Evolutionary conservation across 35 echinoderm and acorn worm species (phyloP).

Genomic region (Lytechinus variegatus): DNA sequence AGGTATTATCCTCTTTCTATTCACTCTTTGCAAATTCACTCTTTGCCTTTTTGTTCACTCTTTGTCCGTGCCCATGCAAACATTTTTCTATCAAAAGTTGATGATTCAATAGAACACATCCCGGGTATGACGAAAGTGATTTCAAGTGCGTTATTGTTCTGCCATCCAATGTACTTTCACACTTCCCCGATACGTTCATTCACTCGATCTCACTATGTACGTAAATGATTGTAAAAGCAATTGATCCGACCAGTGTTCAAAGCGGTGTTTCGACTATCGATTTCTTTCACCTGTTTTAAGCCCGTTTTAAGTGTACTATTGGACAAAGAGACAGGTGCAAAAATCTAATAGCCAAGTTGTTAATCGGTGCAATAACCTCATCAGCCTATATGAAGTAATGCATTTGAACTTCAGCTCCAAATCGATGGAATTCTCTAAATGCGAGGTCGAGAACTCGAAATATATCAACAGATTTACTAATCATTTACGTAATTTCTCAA

Average conservation of each 20-base stretch:
- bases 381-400: background rate
- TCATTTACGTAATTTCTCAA: too few species aligned
- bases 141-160: background rate
- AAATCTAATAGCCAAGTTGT: background rate
- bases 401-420: background rate
- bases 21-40: too few species aligned
- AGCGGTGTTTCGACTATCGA: background rate
- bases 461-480: too few species aligned
- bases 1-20: too few species aligned
- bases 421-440: too few species aligned
- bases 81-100: too few species aligned
- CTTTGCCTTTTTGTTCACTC: too few species aligned
- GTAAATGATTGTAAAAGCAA: background rate
- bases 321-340: background rate
- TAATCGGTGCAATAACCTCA: background rate
- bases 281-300: background rate
- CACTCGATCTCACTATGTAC: background rate
- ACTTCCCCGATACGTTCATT: background rate
- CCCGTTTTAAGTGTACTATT: background rate
- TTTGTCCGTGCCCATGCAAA: too few species aligned
- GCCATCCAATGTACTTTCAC: background rate
- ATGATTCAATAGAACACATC: too few species aligned
- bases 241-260: background rate
- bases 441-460: too few species aligned
- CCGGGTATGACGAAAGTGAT: background rate